phyloP scores from a whole-genome alignment of 1,140 invertebrate genomes.

The Bombus sibiricus region DNA sequence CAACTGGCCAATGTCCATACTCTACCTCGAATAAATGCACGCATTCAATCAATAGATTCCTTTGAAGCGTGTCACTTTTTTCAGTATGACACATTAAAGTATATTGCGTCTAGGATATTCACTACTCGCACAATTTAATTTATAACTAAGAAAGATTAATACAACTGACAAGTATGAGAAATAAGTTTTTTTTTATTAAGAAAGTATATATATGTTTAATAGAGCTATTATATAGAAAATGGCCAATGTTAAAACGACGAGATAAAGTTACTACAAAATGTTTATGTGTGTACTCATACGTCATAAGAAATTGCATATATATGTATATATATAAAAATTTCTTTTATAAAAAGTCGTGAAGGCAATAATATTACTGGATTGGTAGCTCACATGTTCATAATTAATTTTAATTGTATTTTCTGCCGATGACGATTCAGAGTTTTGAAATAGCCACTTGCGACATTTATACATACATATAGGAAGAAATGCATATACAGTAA shows the following conservation, averaged over 20 bases:
- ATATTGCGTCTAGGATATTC: not conserved
- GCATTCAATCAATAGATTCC: conserved; percentile 24
- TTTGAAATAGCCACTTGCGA: too few relatives aligned
- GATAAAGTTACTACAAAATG: not conserved
- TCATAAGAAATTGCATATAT: not conserved
- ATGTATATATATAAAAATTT: not conserved
- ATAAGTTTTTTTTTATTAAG: too few relatives aligned
- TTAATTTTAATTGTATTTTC: too few relatives aligned
- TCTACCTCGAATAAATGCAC: conserved; percentile 21
- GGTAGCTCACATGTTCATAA: not conserved
- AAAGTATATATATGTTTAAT: too few relatives aligned
- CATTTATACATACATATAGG: too few relatives aligned
- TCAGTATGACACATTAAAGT: conserved; percentile 14
- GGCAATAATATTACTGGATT: not conserved
- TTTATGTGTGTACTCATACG: not conserved
- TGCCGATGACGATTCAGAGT: too few relatives aligned
- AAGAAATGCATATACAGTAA: too few relatives aligned
- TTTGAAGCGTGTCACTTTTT: conserved; percentile 23
- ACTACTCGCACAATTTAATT: not conserved
- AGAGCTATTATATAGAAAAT: not conserved
- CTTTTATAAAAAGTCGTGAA: not conserved
- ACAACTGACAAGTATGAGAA: too few relatives aligned
- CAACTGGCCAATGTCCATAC: conserved; percentile 28
- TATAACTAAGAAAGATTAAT: not conserved
- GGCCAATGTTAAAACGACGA: not conserved